Percentiles rank a stretch among this genome's conserved stretches.
phyloP scores from a whole-genome alignment of 2,888 invertebrate species.

The Gerris lacustris region DNA sequence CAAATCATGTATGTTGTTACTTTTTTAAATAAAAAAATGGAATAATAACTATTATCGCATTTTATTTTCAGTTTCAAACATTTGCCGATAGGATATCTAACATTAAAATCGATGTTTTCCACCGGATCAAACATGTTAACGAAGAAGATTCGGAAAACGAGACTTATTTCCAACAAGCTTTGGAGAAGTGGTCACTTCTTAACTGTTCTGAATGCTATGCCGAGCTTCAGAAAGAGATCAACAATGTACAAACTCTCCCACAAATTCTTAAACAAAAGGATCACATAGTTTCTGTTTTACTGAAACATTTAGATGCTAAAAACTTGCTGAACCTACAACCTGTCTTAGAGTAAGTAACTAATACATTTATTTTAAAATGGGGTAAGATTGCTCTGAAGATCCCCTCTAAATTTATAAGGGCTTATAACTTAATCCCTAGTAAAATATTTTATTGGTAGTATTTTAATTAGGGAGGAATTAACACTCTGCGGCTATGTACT shows the following conservation, averaged over 20 bases:
- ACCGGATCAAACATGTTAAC: constrained; percentile 66
- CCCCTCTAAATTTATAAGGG: no score
- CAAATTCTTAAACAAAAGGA: constrained; percentile 73
- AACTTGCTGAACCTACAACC: constrained; percentile 66
- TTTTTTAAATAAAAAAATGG: constrained; percentile 18
- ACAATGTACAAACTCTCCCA: constrained; percentile 61
- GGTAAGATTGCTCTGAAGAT: no score
- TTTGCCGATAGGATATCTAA: constrained; percentile 77
- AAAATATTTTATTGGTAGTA: no score
- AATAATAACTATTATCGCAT: constrained; percentile 19
- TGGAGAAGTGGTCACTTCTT: constrained; percentile 79
- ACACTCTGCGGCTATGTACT: no score
- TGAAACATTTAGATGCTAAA: constrained; percentile 58
- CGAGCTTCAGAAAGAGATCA: constrained; percentile 61
- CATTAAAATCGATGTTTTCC: constrained; percentile 77
- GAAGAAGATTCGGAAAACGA: constrained; percentile 49
- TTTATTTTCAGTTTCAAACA: constrained; percentile 58
- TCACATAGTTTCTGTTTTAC: constrained; percentile 55
- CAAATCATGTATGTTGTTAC: not conserved
- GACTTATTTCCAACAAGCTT: constrained; percentile 66
- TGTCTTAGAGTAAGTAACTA: constrained; percentile 62
- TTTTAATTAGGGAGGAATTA: no score
- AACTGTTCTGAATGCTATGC: constrained; percentile 75
- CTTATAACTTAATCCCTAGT: no score
- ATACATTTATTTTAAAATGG: not conserved